Evolutionary conservation across 2,113 vertebrate species (phyloP).

Genomic region (Oncorhynchus gorbuscha): DNA sequence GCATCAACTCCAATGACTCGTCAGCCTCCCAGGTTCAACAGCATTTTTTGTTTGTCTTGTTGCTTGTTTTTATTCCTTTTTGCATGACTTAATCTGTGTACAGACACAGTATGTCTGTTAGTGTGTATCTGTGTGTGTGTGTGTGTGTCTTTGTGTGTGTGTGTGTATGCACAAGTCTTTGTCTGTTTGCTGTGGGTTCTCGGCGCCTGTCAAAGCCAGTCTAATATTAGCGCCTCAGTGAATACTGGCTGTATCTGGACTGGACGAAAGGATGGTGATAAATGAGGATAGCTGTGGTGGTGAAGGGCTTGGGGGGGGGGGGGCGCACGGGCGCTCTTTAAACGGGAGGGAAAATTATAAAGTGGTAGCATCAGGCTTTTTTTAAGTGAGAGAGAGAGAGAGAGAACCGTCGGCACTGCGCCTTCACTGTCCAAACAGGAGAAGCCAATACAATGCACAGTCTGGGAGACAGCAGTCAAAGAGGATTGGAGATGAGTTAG

Average conservation of each 20-base stretch:
- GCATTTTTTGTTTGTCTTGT: too few relatives aligned
- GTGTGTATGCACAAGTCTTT: slow-evolving; percentile 8
- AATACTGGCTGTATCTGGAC: slow-evolving; percentile 62
- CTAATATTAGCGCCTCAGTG: slow-evolving; percentile 72
- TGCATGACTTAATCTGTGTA: too few relatives aligned
- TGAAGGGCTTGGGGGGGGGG: slow-evolving; percentile 45
- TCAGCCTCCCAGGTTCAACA: too few relatives aligned
- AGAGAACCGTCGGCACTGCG: slow-evolving; percentile 43
- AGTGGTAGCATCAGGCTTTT: slow-evolving; percentile 63
- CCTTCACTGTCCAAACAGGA: slow-evolving; percentile 44
- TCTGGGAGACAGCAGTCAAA: slow-evolving; percentile 74
- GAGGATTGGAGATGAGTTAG: slow-evolving; percentile 74
- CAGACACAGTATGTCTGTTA: neutral
- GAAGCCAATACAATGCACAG: slow-evolving; percentile 36
- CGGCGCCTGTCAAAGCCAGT: slow-evolving; percentile 48
- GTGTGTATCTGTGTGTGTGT: neutral
- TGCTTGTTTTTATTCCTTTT: too few relatives aligned
- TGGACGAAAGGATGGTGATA: slow-evolving; percentile 63
- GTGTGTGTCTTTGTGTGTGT: neutral
- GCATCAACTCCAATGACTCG: too few relatives aligned
- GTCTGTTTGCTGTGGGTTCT: slow-evolving; percentile 43
- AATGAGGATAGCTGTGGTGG: slow-evolving; percentile 53
- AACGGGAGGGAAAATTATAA: slow-evolving; percentile 32
- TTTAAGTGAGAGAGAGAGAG: slow-evolving; percentile 9
- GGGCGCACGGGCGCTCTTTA: neutral